Conservation (phyloP, 2,888 invertebrate genomes). For the Parasteatoda lunata region DNA sequence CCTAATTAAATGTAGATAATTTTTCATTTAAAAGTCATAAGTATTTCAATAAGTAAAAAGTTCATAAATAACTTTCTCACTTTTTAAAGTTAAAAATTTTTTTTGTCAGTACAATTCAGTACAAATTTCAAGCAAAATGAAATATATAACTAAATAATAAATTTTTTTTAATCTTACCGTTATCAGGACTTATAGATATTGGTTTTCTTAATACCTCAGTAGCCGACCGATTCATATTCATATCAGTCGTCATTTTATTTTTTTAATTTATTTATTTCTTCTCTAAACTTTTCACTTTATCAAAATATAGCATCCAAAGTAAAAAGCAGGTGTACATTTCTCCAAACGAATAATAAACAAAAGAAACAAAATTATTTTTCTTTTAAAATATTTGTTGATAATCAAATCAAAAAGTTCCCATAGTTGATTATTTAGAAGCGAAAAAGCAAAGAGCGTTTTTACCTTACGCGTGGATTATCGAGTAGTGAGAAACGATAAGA, state of each 20-base stretch:
- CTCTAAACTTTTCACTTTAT: neutral
- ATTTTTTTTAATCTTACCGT: conserved; percentile 28
- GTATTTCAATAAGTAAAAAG: no score
- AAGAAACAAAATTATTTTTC: neutral
- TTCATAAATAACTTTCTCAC: no score
- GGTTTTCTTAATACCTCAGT: conserved; percentile 49
- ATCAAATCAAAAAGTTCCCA: neutral
- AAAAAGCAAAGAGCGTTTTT: neutral
- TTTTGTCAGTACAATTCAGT: no score
- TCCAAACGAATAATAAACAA: neutral
- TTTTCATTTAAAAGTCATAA: no score
- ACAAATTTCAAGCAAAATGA: no score
- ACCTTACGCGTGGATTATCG: conserved; percentile 17
- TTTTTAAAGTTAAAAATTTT: no score
- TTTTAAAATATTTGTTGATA: neutral
- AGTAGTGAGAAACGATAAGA: conserved; percentile 12
- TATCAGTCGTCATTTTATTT: conserved; percentile 43
- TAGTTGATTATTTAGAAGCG: conserved; percentile 10
- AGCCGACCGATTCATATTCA: conserved; percentile 45
- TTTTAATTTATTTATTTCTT: neutral
- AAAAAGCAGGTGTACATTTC: neutral
- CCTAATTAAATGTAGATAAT: no score
- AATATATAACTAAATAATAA: neutral
- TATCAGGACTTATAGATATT: conserved; percentile 11
- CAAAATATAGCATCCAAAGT: neutral